phyloP scores from a whole-genome alignment of 2,113 vertebrate species.

The Perca fluviatilis region DNA sequence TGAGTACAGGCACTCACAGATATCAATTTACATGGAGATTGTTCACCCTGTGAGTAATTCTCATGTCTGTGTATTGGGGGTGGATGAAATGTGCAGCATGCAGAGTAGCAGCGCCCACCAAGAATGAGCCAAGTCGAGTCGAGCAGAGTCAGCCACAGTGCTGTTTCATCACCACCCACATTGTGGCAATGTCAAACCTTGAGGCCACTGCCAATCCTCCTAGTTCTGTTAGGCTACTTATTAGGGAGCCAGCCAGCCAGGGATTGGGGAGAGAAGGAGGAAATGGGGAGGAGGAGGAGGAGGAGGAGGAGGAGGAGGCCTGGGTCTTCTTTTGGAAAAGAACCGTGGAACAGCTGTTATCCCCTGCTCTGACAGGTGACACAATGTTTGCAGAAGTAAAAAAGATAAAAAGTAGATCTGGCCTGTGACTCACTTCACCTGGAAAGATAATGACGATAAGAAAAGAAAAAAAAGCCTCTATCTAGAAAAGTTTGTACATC shows the following conservation, averaged over 20 bases:
- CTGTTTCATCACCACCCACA: conserved; percentile 83
- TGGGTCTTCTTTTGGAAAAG: conserved; percentile 43
- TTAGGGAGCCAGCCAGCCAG: conserved; percentile 75
- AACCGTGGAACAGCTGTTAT: conserved; percentile 62
- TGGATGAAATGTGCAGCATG: conserved; percentile 72
- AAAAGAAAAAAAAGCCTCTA: conserved; percentile 36
- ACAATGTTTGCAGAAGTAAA: conserved; percentile 57
- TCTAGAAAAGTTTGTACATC: conserved; percentile 45
- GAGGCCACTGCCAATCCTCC: conserved; percentile 77
- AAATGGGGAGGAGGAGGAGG: neutral
- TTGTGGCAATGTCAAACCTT: conserved; percentile 80
- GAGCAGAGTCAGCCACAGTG: conserved; percentile 71
- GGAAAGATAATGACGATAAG: conserved; percentile 65
- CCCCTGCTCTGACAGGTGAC: conserved; percentile 68
- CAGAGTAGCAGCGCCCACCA: conserved; percentile 69
- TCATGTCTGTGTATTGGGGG: conserved; percentile 70
- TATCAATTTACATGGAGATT: conserved; percentile 77
- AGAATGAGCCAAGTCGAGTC: conserved; percentile 69
- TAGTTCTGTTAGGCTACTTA: conserved; percentile 70
- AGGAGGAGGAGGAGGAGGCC: conserved; percentile 28
- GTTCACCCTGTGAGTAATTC: conserved; percentile 72
- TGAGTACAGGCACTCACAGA: conserved; percentile 44
- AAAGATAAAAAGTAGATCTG: conserved; percentile 37
- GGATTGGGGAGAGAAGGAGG: conserved; percentile 39
- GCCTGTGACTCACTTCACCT: conserved; percentile 62